phyloP scores from a whole-genome alignment of 1,140 invertebrate genomes.

The Drosophila fuyamai region DNA sequence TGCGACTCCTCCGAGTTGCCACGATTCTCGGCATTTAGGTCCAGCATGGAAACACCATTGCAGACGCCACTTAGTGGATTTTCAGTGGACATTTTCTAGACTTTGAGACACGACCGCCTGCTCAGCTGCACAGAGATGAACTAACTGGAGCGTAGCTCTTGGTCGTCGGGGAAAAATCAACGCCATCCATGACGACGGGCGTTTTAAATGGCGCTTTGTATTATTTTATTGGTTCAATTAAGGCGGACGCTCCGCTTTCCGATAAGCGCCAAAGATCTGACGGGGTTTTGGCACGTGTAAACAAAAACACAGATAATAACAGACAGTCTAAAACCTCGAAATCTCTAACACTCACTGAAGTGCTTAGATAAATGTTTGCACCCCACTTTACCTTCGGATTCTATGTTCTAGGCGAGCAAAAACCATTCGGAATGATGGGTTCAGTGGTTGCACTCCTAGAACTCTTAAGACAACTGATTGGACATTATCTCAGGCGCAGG shows the following conservation, averaged over 20 bases:
- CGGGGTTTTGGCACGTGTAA: constrained; percentile 45
- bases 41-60: constrained; percentile 67
- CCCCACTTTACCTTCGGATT: background rate
- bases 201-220: constrained; percentile 77
- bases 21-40: constrained; percentile 48
- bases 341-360: constrained; percentile 2
- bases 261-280: constrained; percentile 57
- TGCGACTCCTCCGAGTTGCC: constrained; percentile 1
- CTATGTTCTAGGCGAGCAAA: background rate
- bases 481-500: constrained; percentile 52
- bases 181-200: constrained; percentile 43
- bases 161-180: constrained; percentile 52
- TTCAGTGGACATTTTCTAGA: constrained; percentile 46
- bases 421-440: constrained; percentile 2
- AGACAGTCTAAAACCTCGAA: constrained; percentile 9
- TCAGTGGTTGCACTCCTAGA: constrained; percentile 17
- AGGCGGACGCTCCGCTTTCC: constrained; percentile 45
- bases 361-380: constrained; percentile 39
- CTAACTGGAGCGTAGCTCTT: constrained; percentile 56
- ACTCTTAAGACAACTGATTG: constrained; percentile 8
- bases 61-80: constrained; percentile 52
- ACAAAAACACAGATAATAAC: constrained; percentile 45
- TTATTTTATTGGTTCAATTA: constrained; percentile 81
- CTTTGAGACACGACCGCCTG: constrained; percentile 44
- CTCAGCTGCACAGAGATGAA: constrained; percentile 63